Evolutionary conservation across 2,888 invertebrate species (phyloP), one percentile per base, ranked within the genome.

Genomic region (Brachylomia viminalis): DNA sequence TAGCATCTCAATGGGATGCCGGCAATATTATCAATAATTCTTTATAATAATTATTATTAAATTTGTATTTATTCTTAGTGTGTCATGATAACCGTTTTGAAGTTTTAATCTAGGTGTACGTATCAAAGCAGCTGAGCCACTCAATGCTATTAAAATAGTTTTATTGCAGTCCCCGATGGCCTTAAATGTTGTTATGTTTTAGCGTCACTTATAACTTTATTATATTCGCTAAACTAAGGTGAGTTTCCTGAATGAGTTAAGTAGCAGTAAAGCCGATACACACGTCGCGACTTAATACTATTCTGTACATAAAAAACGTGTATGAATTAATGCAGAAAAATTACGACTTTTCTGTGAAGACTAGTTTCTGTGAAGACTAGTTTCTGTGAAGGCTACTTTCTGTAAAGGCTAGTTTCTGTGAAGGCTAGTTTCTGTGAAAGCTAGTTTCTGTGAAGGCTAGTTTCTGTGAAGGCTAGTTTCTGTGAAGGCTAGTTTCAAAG

Each of bases 161-260:
- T 66, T 66, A 62, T 61, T 58, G 59, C 66, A 67, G 33, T 8
- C 38, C n/a, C 10, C 30, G 47, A 61, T 66, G 49, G 59, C 59
- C 54, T 56, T 42, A 33, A 65, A 69, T 56, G 69, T n/a, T 58
- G 68, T 33, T 47, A 69, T n/a, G 56, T 79, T 64, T 68, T 64
- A 78, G 80, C 69, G 42, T 70, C 69, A 56, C 47, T 75, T 58
- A 61, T 49, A 75, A 75, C 66, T 80, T 75, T 71, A 62, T 38
- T 70, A 61, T 70, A 71, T 75, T 64, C 17, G 33, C 69, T 67
- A 71, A 80, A 80, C 75, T 70, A 62, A 67, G 54, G 67, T 62
- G 70, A 75, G 80, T 75, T 80, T 56, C 66, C 33, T 70, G 45
- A 80, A 70, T 66, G 47, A 75, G 80, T 67, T 69, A 58, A 52